These are phyloP conservation scores for Cyclura pinguis DNA, from an alignment of 2,797 vertebrate species.

Conservation along the genomic window DNA sequence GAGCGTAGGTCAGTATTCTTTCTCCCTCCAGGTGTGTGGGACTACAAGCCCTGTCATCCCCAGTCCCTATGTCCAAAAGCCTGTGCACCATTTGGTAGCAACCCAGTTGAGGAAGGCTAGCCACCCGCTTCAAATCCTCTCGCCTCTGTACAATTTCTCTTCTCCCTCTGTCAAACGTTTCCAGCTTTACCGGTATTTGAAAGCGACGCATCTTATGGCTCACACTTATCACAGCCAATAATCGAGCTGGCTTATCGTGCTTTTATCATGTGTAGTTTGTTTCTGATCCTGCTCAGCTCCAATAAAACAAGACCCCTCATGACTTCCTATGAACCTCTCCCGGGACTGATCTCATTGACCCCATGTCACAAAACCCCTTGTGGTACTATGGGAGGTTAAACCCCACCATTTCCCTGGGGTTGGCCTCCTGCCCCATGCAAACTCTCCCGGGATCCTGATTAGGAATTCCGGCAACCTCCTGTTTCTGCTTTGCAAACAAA, in stretches of 20 bases:
- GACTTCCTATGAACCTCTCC: not conserved
- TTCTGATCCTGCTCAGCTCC: not conserved
- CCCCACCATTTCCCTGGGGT: not conserved
- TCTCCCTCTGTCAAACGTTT: not conserved
- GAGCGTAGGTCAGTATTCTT: too few relatives aligned
- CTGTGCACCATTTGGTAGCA: too few relatives aligned
- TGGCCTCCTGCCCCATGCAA: not conserved
- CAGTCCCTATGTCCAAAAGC: too few relatives aligned
- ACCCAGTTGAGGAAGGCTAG: too few relatives aligned
- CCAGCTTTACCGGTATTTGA: not conserved
- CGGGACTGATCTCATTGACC: too few relatives aligned
- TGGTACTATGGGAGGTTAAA: not conserved
- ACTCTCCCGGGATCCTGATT: not conserved
- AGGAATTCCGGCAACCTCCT: too few relatives aligned
- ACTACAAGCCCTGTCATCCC: too few relatives aligned
- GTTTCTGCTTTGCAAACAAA: not conserved
- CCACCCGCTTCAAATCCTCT: not conserved
- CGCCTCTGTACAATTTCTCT: not conserved
- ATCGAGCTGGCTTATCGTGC: not conserved
- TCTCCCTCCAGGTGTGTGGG: too few relatives aligned
- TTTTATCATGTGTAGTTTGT: not conserved
- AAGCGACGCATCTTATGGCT: not conserved
- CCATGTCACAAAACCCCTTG: not conserved
- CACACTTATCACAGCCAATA: too few relatives aligned
- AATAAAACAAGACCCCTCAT: not conserved